Percentiles rank a stretch among this genome's conserved stretches.
These are phyloP conservation scores for Styela clava DNA, from an alignment of 23 tunicate genomes.

Conservation along the genomic window DNA sequence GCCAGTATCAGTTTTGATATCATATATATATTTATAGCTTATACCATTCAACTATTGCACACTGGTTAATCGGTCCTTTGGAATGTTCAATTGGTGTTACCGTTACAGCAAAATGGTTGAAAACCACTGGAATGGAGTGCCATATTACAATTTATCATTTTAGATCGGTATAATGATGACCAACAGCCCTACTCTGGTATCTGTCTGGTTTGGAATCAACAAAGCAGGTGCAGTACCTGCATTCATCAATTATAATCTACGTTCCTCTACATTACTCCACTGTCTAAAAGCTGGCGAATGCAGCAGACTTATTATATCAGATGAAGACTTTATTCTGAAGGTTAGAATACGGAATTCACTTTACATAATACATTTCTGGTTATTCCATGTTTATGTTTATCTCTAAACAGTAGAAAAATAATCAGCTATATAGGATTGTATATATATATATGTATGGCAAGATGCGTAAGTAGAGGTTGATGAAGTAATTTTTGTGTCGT, in stretches of 20 bases:
- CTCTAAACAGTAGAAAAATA: neutral
- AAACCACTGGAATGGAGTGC: too few relatives aligned
- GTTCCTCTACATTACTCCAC: neutral
- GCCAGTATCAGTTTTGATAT: too few relatives aligned
- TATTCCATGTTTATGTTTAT: neutral
- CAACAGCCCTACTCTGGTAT: constrained; percentile 2
- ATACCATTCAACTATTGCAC: too few relatives aligned
- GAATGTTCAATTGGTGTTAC: too few relatives aligned
- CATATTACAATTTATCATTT: too few relatives aligned
- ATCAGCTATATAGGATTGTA: too few relatives aligned
- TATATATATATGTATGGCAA: neutral
- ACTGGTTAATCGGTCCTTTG: too few relatives aligned
- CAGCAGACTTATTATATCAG: neutral
- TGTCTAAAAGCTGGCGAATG: constrained; percentile 14
- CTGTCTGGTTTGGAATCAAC: constrained; percentile 16
- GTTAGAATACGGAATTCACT: neutral
- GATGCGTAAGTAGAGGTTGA: neutral
- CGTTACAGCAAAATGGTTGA: too few relatives aligned
- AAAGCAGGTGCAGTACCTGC: constrained; percentile 26
- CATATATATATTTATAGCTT: too few relatives aligned
- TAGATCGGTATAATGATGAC: constrained; percentile 29
- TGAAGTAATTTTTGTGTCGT: too few relatives aligned
- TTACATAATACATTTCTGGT: neutral
- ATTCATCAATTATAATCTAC: constrained; percentile 19
- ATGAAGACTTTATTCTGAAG: neutral